A percentile compares a stretch with the other conserved stretches of the same genome.
phyloP scores from a whole-genome alignment of 2,888 invertebrate species.

The Cheiracanthium punctorium region DNA sequence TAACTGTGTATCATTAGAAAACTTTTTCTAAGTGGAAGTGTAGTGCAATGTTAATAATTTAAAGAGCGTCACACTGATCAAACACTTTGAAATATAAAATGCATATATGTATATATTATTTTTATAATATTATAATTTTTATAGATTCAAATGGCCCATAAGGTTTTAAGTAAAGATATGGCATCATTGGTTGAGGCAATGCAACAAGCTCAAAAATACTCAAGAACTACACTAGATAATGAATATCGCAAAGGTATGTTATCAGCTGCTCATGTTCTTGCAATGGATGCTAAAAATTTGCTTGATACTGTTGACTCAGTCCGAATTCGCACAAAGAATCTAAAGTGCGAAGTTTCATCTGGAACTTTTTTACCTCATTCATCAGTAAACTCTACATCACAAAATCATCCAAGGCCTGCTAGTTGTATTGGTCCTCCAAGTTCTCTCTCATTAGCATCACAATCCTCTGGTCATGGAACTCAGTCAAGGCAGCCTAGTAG shows the following conservation, averaged over 20 bases:
- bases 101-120: too few species aligned
- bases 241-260: conserved; percentile 94
- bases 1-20: too few species aligned
- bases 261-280: conserved; percentile 94
- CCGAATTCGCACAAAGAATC: conserved; percentile 77
- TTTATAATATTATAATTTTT: neutral
- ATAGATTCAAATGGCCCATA: conserved; percentile 95
- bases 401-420: conserved; percentile 32
- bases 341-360: neutral
- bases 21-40: too few species aligned
- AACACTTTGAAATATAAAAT: too few species aligned
- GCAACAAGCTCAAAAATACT: conserved; percentile 94
- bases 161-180: conserved; percentile 97
- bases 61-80: too few species aligned
- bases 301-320: conserved; percentile 95
- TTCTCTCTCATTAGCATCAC: conserved; percentile 38
- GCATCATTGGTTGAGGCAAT: conserved; percentile 92
- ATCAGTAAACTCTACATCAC: neutral
- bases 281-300: conserved; percentile 97
- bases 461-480: conserved; percentile 37
- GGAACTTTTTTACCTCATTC: neutral
- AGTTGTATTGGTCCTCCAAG: conserved; percentile 47
- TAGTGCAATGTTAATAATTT: too few species aligned
- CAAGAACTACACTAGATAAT: conserved; percentile 90
- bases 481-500: conserved; percentile 48